phyloP scores from a whole-genome alignment of 2,113 vertebrate species.

The Romanogobio albipinnatus region DNA sequence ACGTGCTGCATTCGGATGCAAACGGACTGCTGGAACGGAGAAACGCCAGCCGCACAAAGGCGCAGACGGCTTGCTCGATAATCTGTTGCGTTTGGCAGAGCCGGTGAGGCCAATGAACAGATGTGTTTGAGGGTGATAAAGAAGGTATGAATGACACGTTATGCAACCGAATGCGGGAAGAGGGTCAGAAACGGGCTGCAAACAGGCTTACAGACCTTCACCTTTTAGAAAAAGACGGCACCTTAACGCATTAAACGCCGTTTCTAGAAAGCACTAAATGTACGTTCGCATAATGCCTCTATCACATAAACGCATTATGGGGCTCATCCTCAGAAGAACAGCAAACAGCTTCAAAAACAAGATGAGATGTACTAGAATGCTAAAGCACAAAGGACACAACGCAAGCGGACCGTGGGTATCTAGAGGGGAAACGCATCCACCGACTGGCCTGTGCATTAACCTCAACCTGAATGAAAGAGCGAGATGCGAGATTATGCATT shows the following conservation, averaged over 20 bases:
- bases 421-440: background rate
- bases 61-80: slow-evolving; percentile 59
- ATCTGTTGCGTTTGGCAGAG: slow-evolving; percentile 58
- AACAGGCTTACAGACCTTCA: slow-evolving; percentile 49
- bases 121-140: slow-evolving; percentile 61
- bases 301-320: background rate
- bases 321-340: background rate
- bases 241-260: slow-evolving; percentile 22
- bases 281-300: background rate
- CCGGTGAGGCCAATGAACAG: slow-evolving; percentile 47
- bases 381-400: background rate
- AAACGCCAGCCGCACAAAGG: slow-evolving; percentile 59
- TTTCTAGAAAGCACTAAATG: slow-evolving; percentile 31
- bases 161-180: slow-evolving; percentile 55
- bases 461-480: slow-evolving; percentile 41
- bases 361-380: background rate
- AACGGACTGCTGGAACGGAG: slow-evolving; percentile 48
- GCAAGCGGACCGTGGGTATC: background rate
- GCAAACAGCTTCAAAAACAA: slow-evolving; percentile 4
- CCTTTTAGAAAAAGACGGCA: slow-evolving; percentile 27
- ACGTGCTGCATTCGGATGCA: slow-evolving; percentile 55
- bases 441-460: slow-evolving; percentile 45
- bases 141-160: slow-evolving; percentile 55
- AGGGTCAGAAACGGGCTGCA: slow-evolving; percentile 26
- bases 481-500: slow-evolving; percentile 54